A percentile compares a stretch with the other conserved stretches of the same genome.
Conservation (phyloP, 1,140 invertebrate species). For the Bombus polaris region DNA sequence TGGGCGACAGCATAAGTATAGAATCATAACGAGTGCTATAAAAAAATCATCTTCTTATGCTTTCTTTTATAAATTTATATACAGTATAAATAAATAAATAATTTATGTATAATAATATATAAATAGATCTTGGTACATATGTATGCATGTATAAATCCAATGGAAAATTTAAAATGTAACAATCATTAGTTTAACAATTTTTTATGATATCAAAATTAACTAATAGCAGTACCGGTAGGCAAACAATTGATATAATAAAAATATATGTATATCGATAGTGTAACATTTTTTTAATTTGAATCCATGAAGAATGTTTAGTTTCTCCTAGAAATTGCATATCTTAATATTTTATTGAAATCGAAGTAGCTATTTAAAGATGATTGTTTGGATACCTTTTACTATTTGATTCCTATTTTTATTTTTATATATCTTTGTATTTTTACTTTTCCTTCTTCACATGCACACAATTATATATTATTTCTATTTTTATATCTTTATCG, state of each 20-base stretch:
- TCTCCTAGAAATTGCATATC: neutral
- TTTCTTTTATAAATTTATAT: neutral
- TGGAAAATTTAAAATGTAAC: neutral
- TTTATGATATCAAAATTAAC: neutral
- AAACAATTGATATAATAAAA: neutral
- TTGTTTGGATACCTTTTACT: neutral
- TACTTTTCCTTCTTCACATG: neutral
- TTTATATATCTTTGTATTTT: neutral
- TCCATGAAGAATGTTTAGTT: neutral
- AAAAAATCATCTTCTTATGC: neutral
- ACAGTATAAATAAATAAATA: neutral
- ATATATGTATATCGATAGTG: neutral
- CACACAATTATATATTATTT: neutral
- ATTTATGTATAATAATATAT: neutral
- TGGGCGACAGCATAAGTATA: conserved; percentile 11
- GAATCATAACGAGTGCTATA: conserved; percentile 14
- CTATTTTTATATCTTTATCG: neutral
- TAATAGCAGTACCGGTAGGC: neutral
- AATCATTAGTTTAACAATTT: neutral
- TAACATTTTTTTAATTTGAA: neutral
- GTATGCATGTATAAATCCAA: neutral
- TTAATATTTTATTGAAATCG: neutral
- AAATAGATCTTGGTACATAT: neutral
- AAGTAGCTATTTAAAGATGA: neutral
- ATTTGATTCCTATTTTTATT: neutral